phyloP scores from a whole-genome alignment of 2,113 vertebrate species.

The Plotosus lineatus region DNA sequence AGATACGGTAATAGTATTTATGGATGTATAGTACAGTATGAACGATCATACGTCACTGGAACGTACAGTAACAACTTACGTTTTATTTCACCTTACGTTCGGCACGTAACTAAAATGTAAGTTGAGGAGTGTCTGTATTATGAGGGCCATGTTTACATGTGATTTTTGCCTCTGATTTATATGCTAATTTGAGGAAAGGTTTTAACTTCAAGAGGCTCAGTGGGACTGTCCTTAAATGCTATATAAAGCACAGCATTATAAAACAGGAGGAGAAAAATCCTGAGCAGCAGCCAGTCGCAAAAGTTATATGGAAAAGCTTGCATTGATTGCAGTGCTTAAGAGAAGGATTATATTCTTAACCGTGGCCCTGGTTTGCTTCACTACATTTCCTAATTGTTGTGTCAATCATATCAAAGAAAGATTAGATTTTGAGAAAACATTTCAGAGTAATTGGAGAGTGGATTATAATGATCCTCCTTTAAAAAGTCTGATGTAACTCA shows the following conservation, averaged over 20 bases:
- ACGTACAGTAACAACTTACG: too few species aligned
- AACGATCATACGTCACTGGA: too few species aligned
- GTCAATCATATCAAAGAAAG: constrained; percentile 43
- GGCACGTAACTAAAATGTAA: too few species aligned
- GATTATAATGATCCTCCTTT: constrained; percentile 37
- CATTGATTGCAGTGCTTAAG: constrained; percentile 1
- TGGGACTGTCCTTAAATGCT: constrained; percentile 4
- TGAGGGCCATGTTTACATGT: background rate
- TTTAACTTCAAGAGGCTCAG: background rate
- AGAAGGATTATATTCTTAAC: constrained; percentile 31
- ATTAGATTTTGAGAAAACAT: constrained; percentile 38
- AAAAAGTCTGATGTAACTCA: constrained; percentile 33
- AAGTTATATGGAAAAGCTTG: constrained; percentile 17
- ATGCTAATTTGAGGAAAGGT: background rate
- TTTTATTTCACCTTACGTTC: too few species aligned
- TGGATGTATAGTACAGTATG: too few species aligned
- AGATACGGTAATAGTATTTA: too few species aligned
- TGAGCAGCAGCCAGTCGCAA: background rate
- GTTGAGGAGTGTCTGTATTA: too few species aligned
- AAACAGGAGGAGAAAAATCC: constrained; percentile 18
- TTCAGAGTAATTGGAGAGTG: constrained; percentile 40
- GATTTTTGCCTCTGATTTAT: background rate
- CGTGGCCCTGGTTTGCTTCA: background rate
- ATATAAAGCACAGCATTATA: constrained; percentile 2
- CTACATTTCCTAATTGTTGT: constrained; percentile 25